phyloP scores from a whole-genome alignment of 2,797 vertebrate genomes.

The Columba guinea region DNA sequence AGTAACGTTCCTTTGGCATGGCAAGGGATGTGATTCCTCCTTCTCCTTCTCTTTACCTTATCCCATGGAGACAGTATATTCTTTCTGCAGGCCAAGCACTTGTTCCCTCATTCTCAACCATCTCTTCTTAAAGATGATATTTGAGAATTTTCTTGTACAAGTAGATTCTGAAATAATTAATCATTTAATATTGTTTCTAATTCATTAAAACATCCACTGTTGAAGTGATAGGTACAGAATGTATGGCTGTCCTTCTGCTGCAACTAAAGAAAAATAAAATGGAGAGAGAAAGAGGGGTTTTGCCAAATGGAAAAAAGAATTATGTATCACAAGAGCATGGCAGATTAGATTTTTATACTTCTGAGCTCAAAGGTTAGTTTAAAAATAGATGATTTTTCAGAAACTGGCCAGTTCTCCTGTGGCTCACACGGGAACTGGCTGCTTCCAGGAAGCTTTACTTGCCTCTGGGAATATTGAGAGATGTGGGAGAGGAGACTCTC shows the following conservation, averaged over 20 bases:
- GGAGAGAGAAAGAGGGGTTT: not conserved
- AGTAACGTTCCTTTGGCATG: not conserved
- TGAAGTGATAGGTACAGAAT: not conserved
- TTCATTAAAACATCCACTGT: not conserved
- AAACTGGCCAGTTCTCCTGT: not conserved
- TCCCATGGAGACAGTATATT: not conserved
- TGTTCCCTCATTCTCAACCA: not conserved
- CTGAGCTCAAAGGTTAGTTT: constrained; percentile 7
- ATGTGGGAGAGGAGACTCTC: not conserved
- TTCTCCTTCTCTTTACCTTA: not conserved
- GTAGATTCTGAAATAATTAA: constrained; percentile 6
- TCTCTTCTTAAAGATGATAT: not conserved
- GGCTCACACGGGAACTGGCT: not conserved
- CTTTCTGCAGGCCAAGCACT: not conserved
- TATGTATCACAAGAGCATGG: not conserved
- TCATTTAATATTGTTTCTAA: not conserved
- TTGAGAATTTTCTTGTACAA: not conserved
- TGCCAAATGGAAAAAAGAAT: not conserved
- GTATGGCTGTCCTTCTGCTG: not conserved
- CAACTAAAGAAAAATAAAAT: not conserved
- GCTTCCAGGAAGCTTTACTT: not conserved
- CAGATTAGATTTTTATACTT: not conserved
- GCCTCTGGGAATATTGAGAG: not conserved
- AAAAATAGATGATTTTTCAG: constrained; percentile 11
- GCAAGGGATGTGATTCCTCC: not conserved